Evolutionary conservation across 2,113 vertebrate species (phyloP).

Genomic region (Pagrus major): DNA sequence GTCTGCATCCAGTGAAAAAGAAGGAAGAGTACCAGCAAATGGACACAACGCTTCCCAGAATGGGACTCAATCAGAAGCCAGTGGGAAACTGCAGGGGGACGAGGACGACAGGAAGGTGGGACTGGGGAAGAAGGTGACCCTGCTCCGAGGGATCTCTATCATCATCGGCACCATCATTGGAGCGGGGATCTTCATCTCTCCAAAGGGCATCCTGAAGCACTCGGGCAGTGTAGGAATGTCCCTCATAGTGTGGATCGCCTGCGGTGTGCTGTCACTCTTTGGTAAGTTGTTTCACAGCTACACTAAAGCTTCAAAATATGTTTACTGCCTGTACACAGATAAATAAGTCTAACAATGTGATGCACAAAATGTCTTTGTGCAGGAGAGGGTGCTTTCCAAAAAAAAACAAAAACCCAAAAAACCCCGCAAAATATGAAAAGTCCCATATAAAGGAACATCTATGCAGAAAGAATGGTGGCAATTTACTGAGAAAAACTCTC

Average conservation of each 20-base stretch:
- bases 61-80: slow-evolving; percentile 3
- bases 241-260: slow-evolving; percentile 90
- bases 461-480: no score
- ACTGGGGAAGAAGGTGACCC: slow-evolving; percentile 93
- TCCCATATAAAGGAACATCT: neutral
- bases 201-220: slow-evolving; percentile 93
- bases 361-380: neutral
- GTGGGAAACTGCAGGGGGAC: slow-evolving; percentile 58
- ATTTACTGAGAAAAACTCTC: no score
- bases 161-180: slow-evolving; percentile 97
- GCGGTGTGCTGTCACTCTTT: slow-evolving; percentile 94
- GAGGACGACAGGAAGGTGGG: slow-evolving; percentile 81
- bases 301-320: no score
- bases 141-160: slow-evolving; percentile 93
- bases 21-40: slow-evolving; percentile 41
- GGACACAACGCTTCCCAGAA: slow-evolving; percentile 29
- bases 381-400: neutral
- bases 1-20: slow-evolving; percentile 73
- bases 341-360: neutral
- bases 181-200: slow-evolving; percentile 97
- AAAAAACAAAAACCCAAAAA: no score
- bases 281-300: slow-evolving; percentile 88
- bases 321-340: neutral
- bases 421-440: neutral
- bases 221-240: slow-evolving; percentile 96